These are phyloP conservation scores for Oreochromis aureus DNA, from an alignment of 2,113 vertebrate species.

Conservation along the genomic window DNA sequence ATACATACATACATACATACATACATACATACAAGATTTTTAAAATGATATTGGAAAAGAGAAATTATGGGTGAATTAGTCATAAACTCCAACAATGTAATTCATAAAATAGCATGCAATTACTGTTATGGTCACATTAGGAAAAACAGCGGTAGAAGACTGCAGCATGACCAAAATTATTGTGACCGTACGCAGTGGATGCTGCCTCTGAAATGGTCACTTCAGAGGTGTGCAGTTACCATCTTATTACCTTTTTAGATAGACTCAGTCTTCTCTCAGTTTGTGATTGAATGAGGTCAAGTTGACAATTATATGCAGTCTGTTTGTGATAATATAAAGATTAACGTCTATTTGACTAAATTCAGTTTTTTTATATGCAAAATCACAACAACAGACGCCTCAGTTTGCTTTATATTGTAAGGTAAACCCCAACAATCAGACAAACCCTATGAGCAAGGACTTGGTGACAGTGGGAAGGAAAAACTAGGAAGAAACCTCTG, in stretches of 20 bases:
- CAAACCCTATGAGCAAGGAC: not conserved
- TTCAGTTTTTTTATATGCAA: not conserved
- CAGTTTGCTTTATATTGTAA: not conserved
- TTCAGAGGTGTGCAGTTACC: not conserved
- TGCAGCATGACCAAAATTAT: not conserved
- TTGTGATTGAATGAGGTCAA: not conserved
- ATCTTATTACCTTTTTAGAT: not conserved
- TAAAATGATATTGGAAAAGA: not conserved
- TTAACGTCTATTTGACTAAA: not conserved
- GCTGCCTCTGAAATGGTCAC: not conserved
- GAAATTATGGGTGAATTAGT: not conserved
- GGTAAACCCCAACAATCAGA: not conserved
- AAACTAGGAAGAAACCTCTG: not conserved
- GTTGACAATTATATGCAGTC: not conserved
- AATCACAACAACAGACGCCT: not conserved
- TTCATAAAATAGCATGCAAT: not conserved
- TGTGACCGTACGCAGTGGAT: rapidly evolving
- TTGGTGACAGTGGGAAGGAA: not conserved
- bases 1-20: not conserved
- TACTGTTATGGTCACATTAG: not conserved
- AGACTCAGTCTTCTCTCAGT: not conserved
- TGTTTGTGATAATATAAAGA: not conserved
- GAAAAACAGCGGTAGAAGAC: not conserved
- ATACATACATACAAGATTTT: not conserved
- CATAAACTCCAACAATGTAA: not conserved